Base-by-base conservation (phyloP, 2,113 vertebrate species). In the Corythaixoides concolor region DNA sequence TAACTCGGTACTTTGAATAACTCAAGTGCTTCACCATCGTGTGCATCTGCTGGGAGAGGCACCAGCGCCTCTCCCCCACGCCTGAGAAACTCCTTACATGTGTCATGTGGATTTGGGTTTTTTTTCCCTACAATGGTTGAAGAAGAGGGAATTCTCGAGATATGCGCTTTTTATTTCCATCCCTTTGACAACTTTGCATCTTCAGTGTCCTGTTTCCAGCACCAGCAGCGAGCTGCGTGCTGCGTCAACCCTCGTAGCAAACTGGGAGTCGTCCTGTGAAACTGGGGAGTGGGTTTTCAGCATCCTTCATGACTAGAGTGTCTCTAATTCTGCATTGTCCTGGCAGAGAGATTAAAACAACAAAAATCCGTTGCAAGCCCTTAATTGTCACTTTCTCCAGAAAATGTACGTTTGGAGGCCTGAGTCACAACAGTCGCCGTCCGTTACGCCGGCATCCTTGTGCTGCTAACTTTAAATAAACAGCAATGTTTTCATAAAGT, bases 401-500 rank as follows among this genome's bases (percentile, higher is more conserved):
- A 68, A 97, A 97, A 97, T n/a, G 95, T 87, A 82, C 94, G 96
- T 96, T 93, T 93, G 96, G 80, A 47, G 68, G 88, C 55, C 20
- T 30, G 41, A 95, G 88, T 83, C 93, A 64, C 82, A 96, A 90
- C 81, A 78, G 90, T 56, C 95, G 62, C 95, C 89, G 89, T 70
- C 93, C 97, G 74, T 70, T 67, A 39, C 37, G 50, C 87, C 39
- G 69, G 72, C 49, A 55, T 90, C 80, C 94, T 88, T 15, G 49
- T 80, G 88, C 91, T 89, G 93, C 75, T 62, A 43, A 89, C 96
- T 97, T 97, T 82, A 95, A 97, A 96, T 73, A 94, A 97, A 96
- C 94, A 97, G 95, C 91, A 89, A 83, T 86, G 92, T 95, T 98
- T 95, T 52, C 94, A 94, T 93, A 84, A 96, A 97, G 94, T 98